Percentiles rank a stretch among this genome's conserved stretches.
phyloP scores from a whole-genome alignment of 2,797 vertebrate species.

The Alcedo quadribrachys region DNA sequence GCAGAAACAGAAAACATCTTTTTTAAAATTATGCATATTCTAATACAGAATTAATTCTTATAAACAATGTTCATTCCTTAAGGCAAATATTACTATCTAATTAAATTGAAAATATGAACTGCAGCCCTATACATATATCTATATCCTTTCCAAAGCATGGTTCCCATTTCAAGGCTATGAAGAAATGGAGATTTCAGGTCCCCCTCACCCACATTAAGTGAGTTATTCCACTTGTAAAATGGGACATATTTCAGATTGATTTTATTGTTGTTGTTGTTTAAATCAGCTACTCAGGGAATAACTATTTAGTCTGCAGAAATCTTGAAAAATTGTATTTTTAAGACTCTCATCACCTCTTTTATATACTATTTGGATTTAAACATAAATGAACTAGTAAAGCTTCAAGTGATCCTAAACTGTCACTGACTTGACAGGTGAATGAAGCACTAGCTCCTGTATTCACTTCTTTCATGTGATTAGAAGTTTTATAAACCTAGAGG shows the following conservation, averaged over 20 bases:
- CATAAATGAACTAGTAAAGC: background rate
- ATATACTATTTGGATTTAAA: background rate
- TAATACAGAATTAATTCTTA: background rate
- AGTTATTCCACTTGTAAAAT: background rate
- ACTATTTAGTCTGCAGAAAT: background rate
- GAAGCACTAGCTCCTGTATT: background rate
- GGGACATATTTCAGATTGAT: background rate
- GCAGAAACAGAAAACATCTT: background rate
- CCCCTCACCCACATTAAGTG: background rate
- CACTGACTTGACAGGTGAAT: background rate
- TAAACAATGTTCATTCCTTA: background rate
- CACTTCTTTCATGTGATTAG: background rate
- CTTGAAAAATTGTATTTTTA: background rate
- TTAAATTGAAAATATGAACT: background rate
- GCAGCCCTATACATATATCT: background rate
- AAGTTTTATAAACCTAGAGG: background rate
- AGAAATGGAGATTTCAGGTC: background rate
- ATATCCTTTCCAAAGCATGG: background rate
- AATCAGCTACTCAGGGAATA: background rate
- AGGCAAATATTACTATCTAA: conserved; percentile 22
- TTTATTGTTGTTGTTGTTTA: background rate
- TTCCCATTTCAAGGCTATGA: background rate
- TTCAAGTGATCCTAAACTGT: background rate
- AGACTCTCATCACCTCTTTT: background rate
- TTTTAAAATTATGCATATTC: background rate